Conservation (phyloP, 2,797 vertebrate genomes). For the Chelon labrosus region DNA sequence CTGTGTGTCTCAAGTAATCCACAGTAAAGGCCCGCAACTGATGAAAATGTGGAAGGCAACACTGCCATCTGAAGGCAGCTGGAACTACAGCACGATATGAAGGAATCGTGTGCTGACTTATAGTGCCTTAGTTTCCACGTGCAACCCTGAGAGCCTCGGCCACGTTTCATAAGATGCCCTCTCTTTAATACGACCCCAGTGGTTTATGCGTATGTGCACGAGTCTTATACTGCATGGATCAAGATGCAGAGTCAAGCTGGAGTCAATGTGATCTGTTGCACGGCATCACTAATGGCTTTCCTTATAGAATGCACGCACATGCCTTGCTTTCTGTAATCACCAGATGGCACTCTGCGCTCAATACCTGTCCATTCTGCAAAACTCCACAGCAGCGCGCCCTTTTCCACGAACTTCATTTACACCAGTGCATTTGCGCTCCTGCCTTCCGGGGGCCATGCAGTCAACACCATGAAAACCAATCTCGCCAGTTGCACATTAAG, state of each 20-base stretch:
- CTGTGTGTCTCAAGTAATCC: slow-evolving; percentile 9
- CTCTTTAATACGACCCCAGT: background rate
- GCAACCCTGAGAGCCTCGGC: background rate
- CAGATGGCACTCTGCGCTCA: slow-evolving; percentile 75
- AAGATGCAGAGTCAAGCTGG: background rate
- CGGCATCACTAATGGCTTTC: slow-evolving; percentile 3
- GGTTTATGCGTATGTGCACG: background rate
- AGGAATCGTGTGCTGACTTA: slow-evolving; percentile 11
- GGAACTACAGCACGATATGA: background rate
- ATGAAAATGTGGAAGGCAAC: slow-evolving; percentile 52
- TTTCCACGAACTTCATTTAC: slow-evolving; percentile 30
- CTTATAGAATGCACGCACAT: slow-evolving; percentile 7
- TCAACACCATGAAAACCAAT: slow-evolving; percentile 26
- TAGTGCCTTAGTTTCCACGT: background rate
- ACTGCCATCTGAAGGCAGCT: slow-evolving; percentile 71
- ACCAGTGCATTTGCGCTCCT: slow-evolving; percentile 14
- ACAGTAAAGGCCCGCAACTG: slow-evolving; percentile 19
- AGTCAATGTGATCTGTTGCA: background rate
- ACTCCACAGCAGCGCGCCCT: slow-evolving; percentile 10
- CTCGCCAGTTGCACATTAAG: background rate
- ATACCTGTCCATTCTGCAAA: slow-evolving; percentile 42
- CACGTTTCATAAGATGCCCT: background rate
- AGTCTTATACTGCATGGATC: background rate
- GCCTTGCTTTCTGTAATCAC: slow-evolving; percentile 60
- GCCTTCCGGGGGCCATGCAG: background rate